Conservation (phyloP, 2,797 vertebrate species). For the Odontamblyopus rebecca region DNA sequence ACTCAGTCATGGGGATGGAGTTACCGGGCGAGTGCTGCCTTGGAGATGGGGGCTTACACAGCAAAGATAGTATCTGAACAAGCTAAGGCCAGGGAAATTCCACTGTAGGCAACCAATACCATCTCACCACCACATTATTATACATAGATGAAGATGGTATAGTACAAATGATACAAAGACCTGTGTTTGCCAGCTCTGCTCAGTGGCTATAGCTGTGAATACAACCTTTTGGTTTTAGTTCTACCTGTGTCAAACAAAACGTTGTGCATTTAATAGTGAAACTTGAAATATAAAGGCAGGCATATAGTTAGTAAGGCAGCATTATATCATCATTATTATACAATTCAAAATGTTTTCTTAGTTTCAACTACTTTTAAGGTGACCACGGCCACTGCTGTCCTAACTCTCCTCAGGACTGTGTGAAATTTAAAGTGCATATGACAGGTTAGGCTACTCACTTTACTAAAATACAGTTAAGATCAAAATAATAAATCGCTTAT, state of each 20-base stretch:
- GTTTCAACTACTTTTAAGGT: not conserved
- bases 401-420: not conserved
- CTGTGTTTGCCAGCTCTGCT: too few species aligned
- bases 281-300: too few species aligned
- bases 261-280: not conserved
- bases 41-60: slow-evolving; percentile 45
- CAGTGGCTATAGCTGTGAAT: too few species aligned
- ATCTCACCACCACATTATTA: slow-evolving; percentile 46
- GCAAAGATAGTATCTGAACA: slow-evolving; percentile 53
- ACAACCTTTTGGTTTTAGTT: not conserved
- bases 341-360: too few species aligned
- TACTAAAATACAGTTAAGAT: too few species aligned
- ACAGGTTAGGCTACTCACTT: too few species aligned
- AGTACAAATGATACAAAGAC: not conserved
- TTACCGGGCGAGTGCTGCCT: slow-evolving; percentile 53
- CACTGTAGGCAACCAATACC: slow-evolving; percentile 51
- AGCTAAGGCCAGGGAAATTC: slow-evolving; percentile 48
- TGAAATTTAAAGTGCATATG: not conserved
- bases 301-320: too few species aligned
- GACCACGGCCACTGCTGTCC: not conserved
- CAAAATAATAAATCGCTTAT: too few species aligned
- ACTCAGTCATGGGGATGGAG: slow-evolving; percentile 68
- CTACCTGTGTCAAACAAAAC: not conserved
- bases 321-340: too few species aligned
- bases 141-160: not conserved